These are phyloP conservation scores for Osmerus eperlanus DNA, from an alignment of 2,113 vertebrate genomes.

Conservation along the genomic window DNA sequence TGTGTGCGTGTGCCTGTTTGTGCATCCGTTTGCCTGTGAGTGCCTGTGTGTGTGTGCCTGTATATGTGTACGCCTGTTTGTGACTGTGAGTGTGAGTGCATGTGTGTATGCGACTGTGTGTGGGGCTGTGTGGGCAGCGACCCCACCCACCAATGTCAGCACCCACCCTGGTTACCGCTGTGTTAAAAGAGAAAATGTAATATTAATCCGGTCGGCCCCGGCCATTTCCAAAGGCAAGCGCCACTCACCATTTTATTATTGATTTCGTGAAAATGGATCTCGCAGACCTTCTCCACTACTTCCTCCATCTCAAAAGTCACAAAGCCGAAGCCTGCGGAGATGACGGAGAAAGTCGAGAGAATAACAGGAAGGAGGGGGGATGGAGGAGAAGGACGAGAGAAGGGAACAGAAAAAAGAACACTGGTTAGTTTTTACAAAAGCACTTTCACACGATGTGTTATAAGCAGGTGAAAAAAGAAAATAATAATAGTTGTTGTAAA, in stretches of 20 bases:
- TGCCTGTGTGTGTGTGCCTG: slow-evolving; percentile 10
- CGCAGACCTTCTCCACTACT: slow-evolving; percentile 92
- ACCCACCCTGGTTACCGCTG: slow-evolving; percentile 13
- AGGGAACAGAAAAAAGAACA: neutral
- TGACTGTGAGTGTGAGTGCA: neutral
- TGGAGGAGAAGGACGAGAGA: neutral
- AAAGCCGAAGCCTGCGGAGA: slow-evolving; percentile 82
- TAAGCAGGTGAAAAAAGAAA: slow-evolving; percentile 36
- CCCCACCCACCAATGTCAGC: neutral
- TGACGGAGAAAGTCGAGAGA: slow-evolving; percentile 8
- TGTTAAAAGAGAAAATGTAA: slow-evolving; percentile 46
- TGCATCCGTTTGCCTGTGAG: neutral
- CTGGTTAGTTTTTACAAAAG: slow-evolving; percentile 37
- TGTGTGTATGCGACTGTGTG: neutral
- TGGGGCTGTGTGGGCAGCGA: neutral
- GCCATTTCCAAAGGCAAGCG: slow-evolving; percentile 46
- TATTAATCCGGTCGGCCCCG: slow-evolving; percentile 45
- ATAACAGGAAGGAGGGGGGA: neutral
- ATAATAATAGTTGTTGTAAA: slow-evolving; percentile 2
- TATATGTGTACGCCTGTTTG: neutral
- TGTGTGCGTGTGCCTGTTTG: neutral
- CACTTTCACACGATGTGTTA: slow-evolving; percentile 43
- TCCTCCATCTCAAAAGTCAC: slow-evolving; percentile 93
- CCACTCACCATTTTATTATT: slow-evolving; percentile 94
- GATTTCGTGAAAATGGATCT: slow-evolving; percentile 95